phyloP scores from a whole-genome alignment of 2,113 vertebrate species.

The Uria aalge region DNA sequence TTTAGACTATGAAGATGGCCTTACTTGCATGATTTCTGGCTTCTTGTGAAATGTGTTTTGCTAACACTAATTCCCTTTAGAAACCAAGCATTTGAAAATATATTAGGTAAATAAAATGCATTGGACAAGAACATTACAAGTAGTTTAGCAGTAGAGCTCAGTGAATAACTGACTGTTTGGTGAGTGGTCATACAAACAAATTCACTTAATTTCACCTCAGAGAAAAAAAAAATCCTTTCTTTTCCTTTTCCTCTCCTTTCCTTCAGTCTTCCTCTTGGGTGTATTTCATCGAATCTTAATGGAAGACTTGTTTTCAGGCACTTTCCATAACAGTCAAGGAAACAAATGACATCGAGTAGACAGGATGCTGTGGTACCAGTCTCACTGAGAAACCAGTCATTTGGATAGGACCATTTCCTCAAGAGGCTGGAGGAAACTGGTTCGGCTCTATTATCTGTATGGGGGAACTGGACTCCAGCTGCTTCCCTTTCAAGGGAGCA shows the following conservation, averaged over 20 bases:
- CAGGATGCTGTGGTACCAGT: not conserved
- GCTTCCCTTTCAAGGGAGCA: not conserved
- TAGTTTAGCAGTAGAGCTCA: not conserved
- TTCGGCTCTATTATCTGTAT: not conserved
- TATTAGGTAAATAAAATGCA: not conserved
- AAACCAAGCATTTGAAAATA: constrained; percentile 11
- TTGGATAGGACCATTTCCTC: not conserved
- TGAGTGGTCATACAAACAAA: not conserved
- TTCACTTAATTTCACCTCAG: not conserved
- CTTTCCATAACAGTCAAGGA: not conserved
- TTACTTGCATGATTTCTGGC: constrained; percentile 24
- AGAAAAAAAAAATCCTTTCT: not conserved
- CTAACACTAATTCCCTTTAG: not conserved
- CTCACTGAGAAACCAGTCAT: not conserved
- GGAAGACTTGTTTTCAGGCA: not conserved
- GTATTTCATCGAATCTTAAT: not conserved
- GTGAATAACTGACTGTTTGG: not conserved
- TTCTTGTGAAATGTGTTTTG: constrained; percentile 43
- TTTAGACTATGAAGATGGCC: constrained; percentile 11
- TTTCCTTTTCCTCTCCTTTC: not conserved
- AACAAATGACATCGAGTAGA: not conserved
- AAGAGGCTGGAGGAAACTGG: not conserved
- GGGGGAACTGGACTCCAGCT: not conserved
- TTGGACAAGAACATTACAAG: not conserved
- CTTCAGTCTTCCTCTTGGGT: not conserved